Evolutionary conservation across 1,140 invertebrate species (phyloP), one percentile per base, ranked within the genome.

Genomic region (Drosophila arizonae): DNA sequence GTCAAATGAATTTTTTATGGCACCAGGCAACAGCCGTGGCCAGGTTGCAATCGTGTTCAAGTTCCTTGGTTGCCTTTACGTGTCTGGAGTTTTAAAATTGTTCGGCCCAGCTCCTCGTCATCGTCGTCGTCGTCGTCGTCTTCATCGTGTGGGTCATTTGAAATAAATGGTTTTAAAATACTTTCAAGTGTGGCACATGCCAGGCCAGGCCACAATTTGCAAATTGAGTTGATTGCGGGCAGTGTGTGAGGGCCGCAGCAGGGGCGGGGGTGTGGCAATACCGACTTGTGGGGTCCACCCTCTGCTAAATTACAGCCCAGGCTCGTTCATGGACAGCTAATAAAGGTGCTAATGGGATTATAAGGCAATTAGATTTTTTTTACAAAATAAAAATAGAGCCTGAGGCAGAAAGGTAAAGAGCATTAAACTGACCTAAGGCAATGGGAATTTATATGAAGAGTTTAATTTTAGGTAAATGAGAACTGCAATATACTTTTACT

Each of bases 1-100:
- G 81, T 76, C 76, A 73, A 89, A 85, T 89, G 86, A 86, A 89
- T 89, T 90, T 89, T 89, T 89, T 89, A 89, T 89, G 78, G 64
- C 70, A 82, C 52, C 72, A 61, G 39, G 17, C 17, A 11, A 36
- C 11, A 15, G 24, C 33, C 21, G 13, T 26, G 48, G 36, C 36
- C 58, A 63, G 62, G 58, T 55, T 63, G 58, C 58, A 65, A 64
- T 54, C 50, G 60, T 58, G 60, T 56, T 48, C 69, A 57, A 41
- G 64, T 57, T 74, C 43, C 41, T 66, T 58, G 80, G 66, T 52
- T 77, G 62, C 63, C 61, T 77, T 77, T 75, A 79, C 77, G 77
- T 79, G 77, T 76, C 60, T 50, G 51, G 77, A 63, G 63, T 73
- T 79, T 76, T 79, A 79, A 79, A 79, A 69, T 67, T 66, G 65